These are phyloP conservation scores for Nomada fucata DNA, from an alignment of 2,888 invertebrate species.

Conservation along the genomic window DNA sequence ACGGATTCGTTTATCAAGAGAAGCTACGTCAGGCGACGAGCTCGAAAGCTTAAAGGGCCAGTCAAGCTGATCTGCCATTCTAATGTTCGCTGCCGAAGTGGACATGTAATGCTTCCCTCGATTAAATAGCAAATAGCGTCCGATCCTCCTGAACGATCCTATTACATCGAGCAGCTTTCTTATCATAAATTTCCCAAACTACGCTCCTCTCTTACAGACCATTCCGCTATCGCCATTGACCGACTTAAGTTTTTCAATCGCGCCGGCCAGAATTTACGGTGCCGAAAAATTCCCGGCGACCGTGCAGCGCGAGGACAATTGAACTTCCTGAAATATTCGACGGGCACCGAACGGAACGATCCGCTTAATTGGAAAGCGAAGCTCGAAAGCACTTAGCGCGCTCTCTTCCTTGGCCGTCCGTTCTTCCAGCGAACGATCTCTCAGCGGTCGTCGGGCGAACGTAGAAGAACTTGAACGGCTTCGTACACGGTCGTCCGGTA, in stretches of 20 bases:
- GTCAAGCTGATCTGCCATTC: neutral
- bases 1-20: conserved; percentile 17
- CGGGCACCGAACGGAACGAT: conserved; percentile 12
- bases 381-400: conserved; percentile 16
- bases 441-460: conserved; percentile 6
- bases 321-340: conserved; percentile 18
- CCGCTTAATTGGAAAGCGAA: conserved; percentile 46
- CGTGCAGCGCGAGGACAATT: neutral
- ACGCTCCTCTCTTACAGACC: neutral
- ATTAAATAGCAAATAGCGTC: neutral
- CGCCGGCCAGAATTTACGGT: neutral
- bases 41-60: neutral
- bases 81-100: neutral
- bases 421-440: conserved; percentile 19
- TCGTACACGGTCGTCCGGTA: conserved; percentile 48
- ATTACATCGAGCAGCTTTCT: too few relatives aligned
- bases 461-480: conserved; percentile 40
- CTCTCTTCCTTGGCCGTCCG: conserved; percentile 4
- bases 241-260: neutral
- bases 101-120: neutral
- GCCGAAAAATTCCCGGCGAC: neutral
- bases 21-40: neutral
- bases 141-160: too few relatives aligned
- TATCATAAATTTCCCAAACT: too few relatives aligned
- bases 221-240: neutral